Conservation (phyloP, 1,140 invertebrate genomes). For the Danaus melanippus region DNA sequence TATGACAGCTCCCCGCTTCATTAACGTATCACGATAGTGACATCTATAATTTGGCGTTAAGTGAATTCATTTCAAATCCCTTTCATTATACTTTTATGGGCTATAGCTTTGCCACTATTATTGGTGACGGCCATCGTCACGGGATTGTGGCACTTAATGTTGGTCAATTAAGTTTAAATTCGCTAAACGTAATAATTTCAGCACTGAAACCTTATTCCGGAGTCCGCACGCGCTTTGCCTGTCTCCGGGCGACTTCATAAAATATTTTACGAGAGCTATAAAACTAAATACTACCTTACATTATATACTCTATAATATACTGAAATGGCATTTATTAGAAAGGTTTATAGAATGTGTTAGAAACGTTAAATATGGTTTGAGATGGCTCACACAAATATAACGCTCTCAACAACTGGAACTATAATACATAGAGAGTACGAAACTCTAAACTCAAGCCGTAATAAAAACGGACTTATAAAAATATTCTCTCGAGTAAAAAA, state of each 20-base stretch:
- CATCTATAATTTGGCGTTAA: neutral
- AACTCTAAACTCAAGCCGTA: no score
- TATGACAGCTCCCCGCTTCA: no score
- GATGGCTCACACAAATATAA: neutral
- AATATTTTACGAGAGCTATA: slow-evolving; percentile 44
- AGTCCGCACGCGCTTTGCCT: slow-evolving; percentile 31
- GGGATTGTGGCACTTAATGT: slow-evolving; percentile 5
- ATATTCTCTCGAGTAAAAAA: neutral
- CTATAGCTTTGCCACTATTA: slow-evolving; percentile 18
- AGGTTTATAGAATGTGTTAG: slow-evolving; percentile 7
- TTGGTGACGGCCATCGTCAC: slow-evolving; percentile 1
- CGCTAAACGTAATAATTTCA: slow-evolving; percentile 7
- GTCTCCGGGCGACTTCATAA: slow-evolving; percentile 39
- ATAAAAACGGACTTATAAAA: slow-evolving; percentile 1
- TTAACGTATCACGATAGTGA: no score
- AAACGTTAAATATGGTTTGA: neutral
- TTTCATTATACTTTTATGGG: slow-evolving; percentile 20
- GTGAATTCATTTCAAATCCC: slow-evolving; percentile 21
- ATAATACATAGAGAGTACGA: no score
- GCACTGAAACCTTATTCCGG: slow-evolving; percentile 30
- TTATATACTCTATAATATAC: slow-evolving; percentile 14
- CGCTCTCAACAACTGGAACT: no score
- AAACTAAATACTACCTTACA: slow-evolving; percentile 40
- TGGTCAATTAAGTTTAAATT: slow-evolving; percentile 13
- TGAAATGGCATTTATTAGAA: slow-evolving; percentile 9